These are phyloP conservation scores for Oreotrochilus melanogaster DNA, from an alignment of 2,113 vertebrate species.

Conservation along the genomic window DNA sequence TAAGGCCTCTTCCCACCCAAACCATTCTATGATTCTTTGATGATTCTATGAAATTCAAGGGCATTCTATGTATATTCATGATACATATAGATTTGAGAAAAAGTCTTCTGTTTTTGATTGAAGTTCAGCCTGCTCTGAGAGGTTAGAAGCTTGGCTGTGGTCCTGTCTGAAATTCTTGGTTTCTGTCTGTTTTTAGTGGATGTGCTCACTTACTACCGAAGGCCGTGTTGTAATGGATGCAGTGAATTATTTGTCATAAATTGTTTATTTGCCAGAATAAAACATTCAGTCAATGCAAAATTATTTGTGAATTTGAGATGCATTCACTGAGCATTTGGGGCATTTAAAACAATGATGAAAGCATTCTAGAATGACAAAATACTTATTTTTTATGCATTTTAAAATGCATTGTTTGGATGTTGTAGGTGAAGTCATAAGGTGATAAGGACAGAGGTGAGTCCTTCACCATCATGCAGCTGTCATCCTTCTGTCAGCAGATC, in stretches of 20 bases:
- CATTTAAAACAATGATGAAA: not conserved
- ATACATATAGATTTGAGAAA: not conserved
- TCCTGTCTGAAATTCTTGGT: not conserved
- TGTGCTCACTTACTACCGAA: not conserved
- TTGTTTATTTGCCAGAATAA: not conserved
- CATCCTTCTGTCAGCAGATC: not conserved
- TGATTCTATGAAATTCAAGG: too few relatives aligned
- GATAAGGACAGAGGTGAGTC: not conserved
- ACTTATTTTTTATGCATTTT: not conserved
- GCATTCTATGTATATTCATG: too few relatives aligned
- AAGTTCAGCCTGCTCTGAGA: not conserved
- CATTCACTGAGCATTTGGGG: not conserved
- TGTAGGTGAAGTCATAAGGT: not conserved
- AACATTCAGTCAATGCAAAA: not conserved
- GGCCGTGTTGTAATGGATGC: not conserved
- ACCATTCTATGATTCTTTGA: too few relatives aligned
- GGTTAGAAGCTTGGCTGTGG: not conserved
- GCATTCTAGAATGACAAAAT: not conserved
- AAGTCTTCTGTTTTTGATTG: accelerated
- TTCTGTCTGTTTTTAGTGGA: not conserved
- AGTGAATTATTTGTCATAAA: not conserved
- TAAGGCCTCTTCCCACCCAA: too few relatives aligned
- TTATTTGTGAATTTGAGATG: not conserved
- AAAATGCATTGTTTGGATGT: not conserved
- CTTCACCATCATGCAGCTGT: not conserved